A percentile compares a stretch with the other conserved stretches of the same genome.
Conservation (phyloP, 2,113 vertebrate genomes). For the Amphiprion ocellaris region DNA sequence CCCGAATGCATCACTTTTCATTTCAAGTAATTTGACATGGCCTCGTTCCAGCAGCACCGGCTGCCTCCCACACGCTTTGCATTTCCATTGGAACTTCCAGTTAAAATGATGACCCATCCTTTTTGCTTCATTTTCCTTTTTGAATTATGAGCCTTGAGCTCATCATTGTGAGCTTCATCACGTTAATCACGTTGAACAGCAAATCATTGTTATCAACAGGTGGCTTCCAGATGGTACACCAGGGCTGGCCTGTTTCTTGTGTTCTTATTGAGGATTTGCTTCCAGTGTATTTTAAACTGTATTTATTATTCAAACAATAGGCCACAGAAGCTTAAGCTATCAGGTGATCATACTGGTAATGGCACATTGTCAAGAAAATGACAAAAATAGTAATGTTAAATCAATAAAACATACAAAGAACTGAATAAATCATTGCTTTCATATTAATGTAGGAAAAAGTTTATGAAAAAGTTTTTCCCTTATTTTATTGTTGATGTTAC, state of each 20-base stretch:
- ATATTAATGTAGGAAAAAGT: too few relatives aligned
- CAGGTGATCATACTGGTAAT: too few relatives aligned
- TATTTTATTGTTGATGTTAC: too few relatives aligned
- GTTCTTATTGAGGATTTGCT: slow-evolving; percentile 2
- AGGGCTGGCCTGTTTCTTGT: background rate
- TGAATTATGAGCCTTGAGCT: slow-evolving; percentile 24
- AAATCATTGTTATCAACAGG: slow-evolving; percentile 31
- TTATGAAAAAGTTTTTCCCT: too few relatives aligned
- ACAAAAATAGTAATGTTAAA: too few relatives aligned
- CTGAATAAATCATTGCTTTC: too few relatives aligned
- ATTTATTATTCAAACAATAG: background rate
- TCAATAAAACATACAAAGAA: too few relatives aligned
- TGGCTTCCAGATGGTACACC: slow-evolving; percentile 49
- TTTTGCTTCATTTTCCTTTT: slow-evolving; percentile 22
- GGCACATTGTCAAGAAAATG: too few relatives aligned
- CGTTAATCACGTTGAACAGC: slow-evolving; percentile 12
- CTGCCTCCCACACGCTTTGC: slow-evolving; percentile 1
- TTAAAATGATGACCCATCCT: slow-evolving; percentile 13
- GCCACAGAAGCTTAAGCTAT: too few relatives aligned
- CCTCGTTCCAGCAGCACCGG: background rate
- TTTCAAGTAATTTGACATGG: slow-evolving; percentile 47
- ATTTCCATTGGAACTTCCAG: slow-evolving; percentile 32
- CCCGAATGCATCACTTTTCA: slow-evolving; percentile 29
- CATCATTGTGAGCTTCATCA: slow-evolving; percentile 10
- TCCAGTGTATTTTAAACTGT: slow-evolving; percentile 11